Evolutionary conservation across 2,888 invertebrate genomes (phyloP), one percentile per base, ranked within the genome.

Genomic region (Nomada ferruginata): DNA sequence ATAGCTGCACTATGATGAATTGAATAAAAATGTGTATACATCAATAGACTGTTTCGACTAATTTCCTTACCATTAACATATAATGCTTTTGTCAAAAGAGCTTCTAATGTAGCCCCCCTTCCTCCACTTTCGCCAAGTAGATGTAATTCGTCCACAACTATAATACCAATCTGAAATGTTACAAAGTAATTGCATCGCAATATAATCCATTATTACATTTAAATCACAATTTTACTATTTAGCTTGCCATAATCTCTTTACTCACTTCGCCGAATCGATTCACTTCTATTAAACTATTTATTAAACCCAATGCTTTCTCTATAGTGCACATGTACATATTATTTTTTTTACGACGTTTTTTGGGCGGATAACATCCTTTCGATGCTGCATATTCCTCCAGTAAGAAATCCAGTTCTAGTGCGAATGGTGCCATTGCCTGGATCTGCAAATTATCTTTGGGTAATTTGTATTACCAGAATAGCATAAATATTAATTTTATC

Each of bases 311-410:
- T 4, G 97, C 98, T 94, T 99, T 99, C 94, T 99, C 99, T 83
- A 99, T 98, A 0, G 99, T 99, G 2, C 98, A 98, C 60, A 99
- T 95, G 91, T 97, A 99, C 61, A 99, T 95, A 52, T 97, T 97
- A 87, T 96, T 96, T 91, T 97, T 97, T 36, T 96, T 95, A 15
- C 97, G 94, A 78, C 97, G 96, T 90, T 96, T 96, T 0, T 97
- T 96, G 0, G 99, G 99, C 59, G 98, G 97, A 91, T 97, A 96
- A 57, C 92, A 91, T 0, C 99, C 99, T 93, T 97, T 98, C 63
- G 97, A 97, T 0, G 96, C 98, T 0, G 99, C 98, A 94, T 99
- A 99, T 93, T 99, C 99, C 94, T 99, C 99, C 0, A 99, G 96
- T 82, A 98, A 94, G 92, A 99, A 99, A 82, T 97, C 96, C 79